Evolutionary conservation across 2,797 vertebrate genomes (phyloP).

Genomic region (Rhinichthys osculus): DNA sequence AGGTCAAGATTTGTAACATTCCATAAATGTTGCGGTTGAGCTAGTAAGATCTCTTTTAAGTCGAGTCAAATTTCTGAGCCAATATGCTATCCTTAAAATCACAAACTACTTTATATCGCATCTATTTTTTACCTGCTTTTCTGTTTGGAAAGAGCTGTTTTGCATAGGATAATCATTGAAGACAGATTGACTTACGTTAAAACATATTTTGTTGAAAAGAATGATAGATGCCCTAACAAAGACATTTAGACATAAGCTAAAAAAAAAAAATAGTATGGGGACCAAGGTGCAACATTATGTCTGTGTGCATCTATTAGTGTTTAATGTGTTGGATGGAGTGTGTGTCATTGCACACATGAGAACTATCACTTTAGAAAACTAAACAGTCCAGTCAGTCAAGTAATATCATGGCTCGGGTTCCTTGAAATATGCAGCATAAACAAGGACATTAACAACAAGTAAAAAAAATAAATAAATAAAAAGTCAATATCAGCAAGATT

Average conservation of each 20-base stretch:
- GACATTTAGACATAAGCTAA: neutral
- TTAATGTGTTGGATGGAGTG: neutral
- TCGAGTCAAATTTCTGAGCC: neutral
- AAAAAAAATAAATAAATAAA: too few relatives aligned
- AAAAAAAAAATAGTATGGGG: neutral
- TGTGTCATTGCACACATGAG: neutral
- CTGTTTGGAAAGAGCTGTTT: neutral
- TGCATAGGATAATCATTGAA: neutral
- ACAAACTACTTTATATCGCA: neutral
- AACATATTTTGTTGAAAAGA: neutral
- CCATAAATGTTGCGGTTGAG: neutral
- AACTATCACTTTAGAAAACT: constrained; percentile 27
- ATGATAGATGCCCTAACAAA: neutral
- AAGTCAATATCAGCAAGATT: neutral
- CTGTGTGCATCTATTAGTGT: neutral
- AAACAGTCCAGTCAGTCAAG: constrained; percentile 32
- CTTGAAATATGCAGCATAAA: neutral
- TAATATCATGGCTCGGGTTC: neutral
- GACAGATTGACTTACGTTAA: neutral
- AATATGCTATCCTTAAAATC: neutral
- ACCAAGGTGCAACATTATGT: neutral
- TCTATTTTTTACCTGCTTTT: neutral
- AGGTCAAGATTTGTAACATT: constrained; percentile 22
- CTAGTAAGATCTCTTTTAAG: neutral
- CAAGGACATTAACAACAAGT: neutral